Base-by-base conservation (phyloP, 2,797 vertebrate species). In the Sebastes aleutianus region DNA sequence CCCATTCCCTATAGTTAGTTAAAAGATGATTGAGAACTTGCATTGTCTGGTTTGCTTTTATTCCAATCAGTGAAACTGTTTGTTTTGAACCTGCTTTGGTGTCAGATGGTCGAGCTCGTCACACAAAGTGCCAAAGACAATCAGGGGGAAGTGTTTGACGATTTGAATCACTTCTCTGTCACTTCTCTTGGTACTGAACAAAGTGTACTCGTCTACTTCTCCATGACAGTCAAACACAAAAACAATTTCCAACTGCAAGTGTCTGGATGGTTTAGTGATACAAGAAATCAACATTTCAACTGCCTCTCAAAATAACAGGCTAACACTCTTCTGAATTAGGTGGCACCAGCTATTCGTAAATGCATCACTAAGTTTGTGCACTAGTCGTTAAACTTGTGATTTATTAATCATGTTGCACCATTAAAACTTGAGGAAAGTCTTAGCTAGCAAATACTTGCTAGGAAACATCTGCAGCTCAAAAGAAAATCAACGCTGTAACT, bases 331-430 rank as follows among this genome's bases (percentile, higher is more conserved):
- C 9, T 68, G 29, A 32, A 54, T 47, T 58, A 47, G 18, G 26
- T 43, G 24, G 54, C 76, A 78, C 79, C 79, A 77, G 73, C 50
- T 80, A 26, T 64, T 65, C 8, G 39, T 80, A 14, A 75, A 85
- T 32, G 3, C 16, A 14, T 32, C 39, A 12, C 27, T 6, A 6
- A n/a, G 11, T 65, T 39, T 63, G 62, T 67, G 22, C 47, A 47
- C 20, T 1, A 11, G 32, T 47, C 3, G 1, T 72, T 43, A 47
- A 53, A 62, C 16, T 56, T 20, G 1, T 53, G 4, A 77, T 31
- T 61, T 32, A 54, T 12, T 34, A 13, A 65, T 34, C 20, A 58
- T 32, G 18, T 32, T 57, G 31, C 32, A 43, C 8, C 8, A 16
- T 54, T 50, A 31, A 31, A 65, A 64, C 8, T 27, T 24, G 29